phyloP scores from a whole-genome alignment of 2,113 vertebrate genomes.

The Lampris megalopsis region DNA sequence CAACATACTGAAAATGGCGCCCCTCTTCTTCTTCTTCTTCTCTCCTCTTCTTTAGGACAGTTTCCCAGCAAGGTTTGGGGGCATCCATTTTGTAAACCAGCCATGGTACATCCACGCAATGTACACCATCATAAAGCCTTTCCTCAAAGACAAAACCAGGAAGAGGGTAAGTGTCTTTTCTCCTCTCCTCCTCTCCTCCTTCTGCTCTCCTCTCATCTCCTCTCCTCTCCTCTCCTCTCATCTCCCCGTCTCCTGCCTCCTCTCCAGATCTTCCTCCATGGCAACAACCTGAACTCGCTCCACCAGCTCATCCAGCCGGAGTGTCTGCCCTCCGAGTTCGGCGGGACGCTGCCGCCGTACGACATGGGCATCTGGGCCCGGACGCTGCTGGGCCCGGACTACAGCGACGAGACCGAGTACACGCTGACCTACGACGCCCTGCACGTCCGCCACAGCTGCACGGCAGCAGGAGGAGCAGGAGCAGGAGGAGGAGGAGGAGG shows the following conservation, averaged over 20 bases:
- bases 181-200: not conserved
- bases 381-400: conserved; percentile 94
- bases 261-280: conserved; percentile 96
- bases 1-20: no score
- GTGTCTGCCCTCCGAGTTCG: conserved; percentile 96
- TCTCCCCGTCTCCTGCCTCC: no score
- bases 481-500: conserved; percentile 66
- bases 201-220: not conserved
- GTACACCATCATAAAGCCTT: conserved; percentile 97
- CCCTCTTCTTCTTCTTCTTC: conserved; percentile 10
- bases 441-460: conserved; percentile 76
- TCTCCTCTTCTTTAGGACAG: conserved; percentile 87
- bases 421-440: conserved; percentile 89
- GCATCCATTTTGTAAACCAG: conserved; percentile 99
- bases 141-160: conserved; percentile 98
- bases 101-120: conserved; percentile 98
- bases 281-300: conserved; percentile 97
- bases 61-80: conserved; percentile 97
- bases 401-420: conserved; percentile 95
- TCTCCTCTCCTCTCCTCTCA: no score
- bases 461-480: conserved; percentile 82
- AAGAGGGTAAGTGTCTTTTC: conserved; percentile 88
- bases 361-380: conserved; percentile 98
- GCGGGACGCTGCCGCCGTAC: conserved; percentile 95
- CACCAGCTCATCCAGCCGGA: conserved; percentile 96